Base-by-base conservation (phyloP, 2,797 vertebrate genomes). In the Spheniscus humboldti region DNA sequence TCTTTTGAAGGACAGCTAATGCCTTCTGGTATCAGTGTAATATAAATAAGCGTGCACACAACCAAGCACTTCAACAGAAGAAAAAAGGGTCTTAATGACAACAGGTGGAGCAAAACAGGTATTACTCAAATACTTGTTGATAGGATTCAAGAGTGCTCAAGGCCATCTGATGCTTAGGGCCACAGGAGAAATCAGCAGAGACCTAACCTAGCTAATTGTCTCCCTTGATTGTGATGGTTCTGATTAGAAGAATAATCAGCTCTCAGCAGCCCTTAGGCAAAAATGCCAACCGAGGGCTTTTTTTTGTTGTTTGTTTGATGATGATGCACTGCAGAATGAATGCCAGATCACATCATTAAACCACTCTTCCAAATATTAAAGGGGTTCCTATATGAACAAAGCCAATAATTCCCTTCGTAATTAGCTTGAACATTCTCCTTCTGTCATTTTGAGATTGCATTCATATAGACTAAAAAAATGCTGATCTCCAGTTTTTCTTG, bases 231-330 rank as follows among this genome's bases (percentile, higher is more conserved):
- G 94, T 98, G 96, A 96, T 41, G n/a, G 76, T 81, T 97, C 93
- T 98, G 97, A 98, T 98, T 97, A 98, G 96, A 97, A 97, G 91
- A 98, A 97, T 97, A 97, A 98, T 97, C 95, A 98, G 95, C 96
- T 97, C 93, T 97, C 79, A 96, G 97, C 95, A 97, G 95, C 96
- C 97, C 94, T 93, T 79, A 97, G 95, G 97, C 97, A 97, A 97
- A 97, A 97, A 96, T 64, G 88, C 80, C 93, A 95, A 68, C 9
- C 6, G 47, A 97, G 55, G 37, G 10, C 4, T 50, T 87, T 78
- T 43, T 31, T 71, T 81, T 57, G 6, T 41, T 74, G 33, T 60
- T 76, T 84, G 64, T 95, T 81, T 96, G 84, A 95, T 80, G 77
- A 88, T 59, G 76, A 87, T 66, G 56, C 82, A 94, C 18, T 93